phyloP scores from a whole-genome alignment of 2,113 vertebrate species.

The Rattus norvegicus region GRCr8 NC_086020.1:74662001-74662500 shows the following conservation, averaged over 20 bases:
- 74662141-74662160: not conserved
- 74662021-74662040: not conserved
- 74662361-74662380: not conserved
- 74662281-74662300: not conserved
- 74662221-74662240: not conserved
- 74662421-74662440: not conserved
- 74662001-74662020: not conserved
- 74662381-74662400: not conserved
- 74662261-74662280: not conserved
- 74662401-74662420: not conserved
- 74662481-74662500: not conserved
- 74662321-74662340: not conserved
- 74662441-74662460: not conserved
- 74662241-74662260: not conserved
- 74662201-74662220: not conserved
- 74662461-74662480: not conserved
- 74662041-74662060: not conserved
- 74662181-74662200: not conserved
- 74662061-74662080: not conserved
- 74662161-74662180: fast-evolving
- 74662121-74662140: not conserved
- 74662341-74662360: not conserved
- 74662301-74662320: not conserved
- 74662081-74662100: not conserved
- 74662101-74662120: too few relatives aligned